These are phyloP conservation scores for Cheilosia urbana DNA, from an alignment of 2,888 invertebrate species.

Conservation along the genomic window DNA sequence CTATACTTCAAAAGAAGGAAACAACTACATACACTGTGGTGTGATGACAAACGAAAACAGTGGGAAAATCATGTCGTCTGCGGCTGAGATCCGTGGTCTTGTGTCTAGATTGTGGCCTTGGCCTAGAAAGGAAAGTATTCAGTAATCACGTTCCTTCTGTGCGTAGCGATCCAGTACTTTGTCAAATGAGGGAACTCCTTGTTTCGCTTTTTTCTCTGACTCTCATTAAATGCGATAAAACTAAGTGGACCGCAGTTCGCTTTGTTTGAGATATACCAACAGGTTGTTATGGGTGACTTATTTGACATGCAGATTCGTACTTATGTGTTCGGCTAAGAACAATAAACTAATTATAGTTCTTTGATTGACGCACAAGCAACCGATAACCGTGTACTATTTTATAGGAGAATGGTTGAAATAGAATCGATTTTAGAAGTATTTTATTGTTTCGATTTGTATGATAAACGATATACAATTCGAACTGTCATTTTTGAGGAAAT, in stretches of 20 bases:
- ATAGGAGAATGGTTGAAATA: neutral
- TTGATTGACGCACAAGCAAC: neutral
- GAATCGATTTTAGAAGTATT: slow-evolving; percentile 4
- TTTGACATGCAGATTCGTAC: neutral
- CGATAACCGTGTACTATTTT: neutral
- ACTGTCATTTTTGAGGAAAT: neutral
- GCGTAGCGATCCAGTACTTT: neutral
- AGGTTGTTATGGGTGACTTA: slow-evolving; percentile 3
- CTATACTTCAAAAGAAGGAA: neutral
- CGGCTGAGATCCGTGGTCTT: neutral
- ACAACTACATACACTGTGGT: neutral
- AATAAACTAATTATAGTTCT: neutral
- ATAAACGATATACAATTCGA: neutral
- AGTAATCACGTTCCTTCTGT: slow-evolving; percentile 11
- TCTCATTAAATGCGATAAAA: slow-evolving; percentile 8
- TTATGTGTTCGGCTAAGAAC: neutral
- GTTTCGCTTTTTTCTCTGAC: neutral
- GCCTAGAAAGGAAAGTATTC: slow-evolving; percentile 11
- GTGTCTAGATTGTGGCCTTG: slow-evolving; percentile 16
- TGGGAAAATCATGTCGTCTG: neutral
- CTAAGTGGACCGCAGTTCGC: neutral
- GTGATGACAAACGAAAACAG: slow-evolving; percentile 22
- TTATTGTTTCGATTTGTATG: neutral
- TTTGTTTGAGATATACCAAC: neutral
- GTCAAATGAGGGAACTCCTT: neutral